A percentile compares a stretch with the other conserved stretches of the same genome.
Conservation (phyloP, 2,113 vertebrate species). For the Macrotis lagotis region DNA sequence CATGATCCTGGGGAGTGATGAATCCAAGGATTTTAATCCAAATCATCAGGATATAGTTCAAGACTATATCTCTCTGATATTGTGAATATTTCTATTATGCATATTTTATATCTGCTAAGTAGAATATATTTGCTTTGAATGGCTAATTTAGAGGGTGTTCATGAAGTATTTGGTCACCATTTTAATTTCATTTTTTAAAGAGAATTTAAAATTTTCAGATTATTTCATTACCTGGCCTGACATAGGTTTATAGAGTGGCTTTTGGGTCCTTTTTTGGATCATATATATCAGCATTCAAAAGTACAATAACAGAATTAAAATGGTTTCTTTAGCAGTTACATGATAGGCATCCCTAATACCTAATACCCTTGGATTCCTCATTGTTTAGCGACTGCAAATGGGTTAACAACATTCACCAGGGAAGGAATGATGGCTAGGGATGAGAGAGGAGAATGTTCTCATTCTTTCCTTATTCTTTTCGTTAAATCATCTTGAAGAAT, state of each 20-base stretch:
- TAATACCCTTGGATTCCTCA: too few relatives aligned
- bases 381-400: background rate
- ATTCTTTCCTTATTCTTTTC: background rate
- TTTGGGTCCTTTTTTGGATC: background rate
- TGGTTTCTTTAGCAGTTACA: background rate
- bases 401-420: background rate
- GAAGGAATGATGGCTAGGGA: background rate
- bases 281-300: background rate
- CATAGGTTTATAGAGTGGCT: background rate
- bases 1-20: background rate
- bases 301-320: background rate
- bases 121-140: background rate
- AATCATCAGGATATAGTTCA: background rate
- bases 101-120: fast-evolving
- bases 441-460: background rate
- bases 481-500: background rate
- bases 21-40: background rate
- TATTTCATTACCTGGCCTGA: background rate
- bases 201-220: background rate
- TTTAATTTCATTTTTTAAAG: background rate
- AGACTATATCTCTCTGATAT: background rate
- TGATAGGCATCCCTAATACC: background rate
- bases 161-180: background rate
- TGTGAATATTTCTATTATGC: background rate
- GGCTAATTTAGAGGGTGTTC: background rate